phyloP scores from a whole-genome alignment of 2,888 invertebrate species.

The Synanthedon tipuliformis region DNA sequence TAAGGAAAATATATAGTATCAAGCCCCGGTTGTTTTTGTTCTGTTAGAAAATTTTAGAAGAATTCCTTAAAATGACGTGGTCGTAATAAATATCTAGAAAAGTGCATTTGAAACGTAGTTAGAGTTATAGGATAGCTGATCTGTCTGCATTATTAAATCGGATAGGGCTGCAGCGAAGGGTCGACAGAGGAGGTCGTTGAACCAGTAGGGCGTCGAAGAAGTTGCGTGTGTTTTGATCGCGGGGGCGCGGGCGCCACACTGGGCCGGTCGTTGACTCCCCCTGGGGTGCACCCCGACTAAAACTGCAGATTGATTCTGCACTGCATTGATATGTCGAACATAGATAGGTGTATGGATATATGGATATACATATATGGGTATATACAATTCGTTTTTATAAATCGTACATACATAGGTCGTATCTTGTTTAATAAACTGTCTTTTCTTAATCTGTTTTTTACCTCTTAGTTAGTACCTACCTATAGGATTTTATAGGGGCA shows the following conservation, averaged over 20 bases:
- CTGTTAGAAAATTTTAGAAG: too few species aligned
- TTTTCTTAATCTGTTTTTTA: too few species aligned
- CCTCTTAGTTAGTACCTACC: too few species aligned
- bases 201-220: slow-evolving; percentile 43
- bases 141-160: slow-evolving; percentile 30
- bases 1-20: too few species aligned
- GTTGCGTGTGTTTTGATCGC: slow-evolving; percentile 27
- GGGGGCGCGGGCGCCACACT: slow-evolving; percentile 42
- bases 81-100: neutral
- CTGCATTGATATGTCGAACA: neutral
- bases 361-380: too few species aligned
- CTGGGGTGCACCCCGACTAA: slow-evolving; percentile 33
- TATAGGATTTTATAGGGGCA: too few species aligned
- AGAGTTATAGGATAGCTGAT: slow-evolving; percentile 15
- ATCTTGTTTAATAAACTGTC: too few species aligned
- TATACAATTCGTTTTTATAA: too few species aligned
- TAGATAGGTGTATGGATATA: too few species aligned
- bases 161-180: slow-evolving; percentile 40
- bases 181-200: slow-evolving; percentile 47
- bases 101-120: neutral
- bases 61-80: too few species aligned
- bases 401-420: too few species aligned
- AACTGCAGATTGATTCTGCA: slow-evolving; percentile 32
- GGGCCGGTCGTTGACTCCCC: slow-evolving; percentile 58
- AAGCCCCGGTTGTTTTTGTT: too few species aligned